phyloP scores from a whole-genome alignment of 2,888 invertebrate genomes.

The Sarcophaga subvicina region DNA sequence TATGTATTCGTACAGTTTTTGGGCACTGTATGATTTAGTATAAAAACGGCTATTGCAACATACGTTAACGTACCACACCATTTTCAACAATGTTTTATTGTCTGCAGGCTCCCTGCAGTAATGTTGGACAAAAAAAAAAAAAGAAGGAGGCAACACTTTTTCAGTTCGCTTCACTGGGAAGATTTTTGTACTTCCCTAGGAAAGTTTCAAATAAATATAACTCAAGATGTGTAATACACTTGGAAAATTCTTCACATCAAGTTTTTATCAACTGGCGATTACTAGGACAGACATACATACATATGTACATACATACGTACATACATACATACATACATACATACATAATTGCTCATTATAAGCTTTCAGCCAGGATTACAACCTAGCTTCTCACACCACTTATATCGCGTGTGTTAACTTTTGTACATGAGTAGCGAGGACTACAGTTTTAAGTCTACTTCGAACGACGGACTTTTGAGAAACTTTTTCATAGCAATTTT shows the following conservation, averaged over 20 bases:
- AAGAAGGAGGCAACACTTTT: slow-evolving; percentile 37
- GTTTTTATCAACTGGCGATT: no score
- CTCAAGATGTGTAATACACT: not conserved
- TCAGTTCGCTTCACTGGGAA: slow-evolving; percentile 10
- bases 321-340: not conserved
- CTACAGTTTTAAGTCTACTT: no score
- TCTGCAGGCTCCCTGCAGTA: slow-evolving; percentile 63
- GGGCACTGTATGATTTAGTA: slow-evolving; percentile 48
- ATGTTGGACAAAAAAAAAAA: slow-evolving; percentile 30
- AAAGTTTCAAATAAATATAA: not conserved
- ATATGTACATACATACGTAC: not conserved
- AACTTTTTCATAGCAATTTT: no score
- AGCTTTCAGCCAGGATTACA: no score
- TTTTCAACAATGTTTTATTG: slow-evolving; percentile 59
- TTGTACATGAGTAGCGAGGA: no score
- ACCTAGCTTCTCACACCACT: no score
- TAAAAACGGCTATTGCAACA: slow-evolving; percentile 55
- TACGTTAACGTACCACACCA: slow-evolving; percentile 48
- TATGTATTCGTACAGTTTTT: not conserved
- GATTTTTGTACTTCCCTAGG: not conserved
- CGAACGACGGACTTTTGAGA: no score
- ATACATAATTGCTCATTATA: not conserved
- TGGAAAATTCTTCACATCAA: no score
- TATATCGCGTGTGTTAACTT: no score
- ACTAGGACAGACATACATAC: no score